phyloP scores from a whole-genome alignment of 2,113 vertebrate species.

The rabbit (Oryctolagus cuniculus) region DNA sequence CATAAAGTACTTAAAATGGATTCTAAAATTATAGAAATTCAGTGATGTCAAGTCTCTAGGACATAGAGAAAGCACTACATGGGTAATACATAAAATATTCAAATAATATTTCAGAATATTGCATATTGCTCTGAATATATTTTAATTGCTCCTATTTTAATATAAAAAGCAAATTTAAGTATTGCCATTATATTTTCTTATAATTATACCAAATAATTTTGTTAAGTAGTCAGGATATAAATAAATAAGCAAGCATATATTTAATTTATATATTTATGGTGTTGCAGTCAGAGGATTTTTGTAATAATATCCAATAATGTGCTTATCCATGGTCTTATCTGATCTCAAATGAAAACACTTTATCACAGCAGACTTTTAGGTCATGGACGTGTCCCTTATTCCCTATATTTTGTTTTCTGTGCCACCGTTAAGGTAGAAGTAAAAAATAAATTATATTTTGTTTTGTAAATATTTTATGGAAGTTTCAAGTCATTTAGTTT shows the following conservation, averaged over 20 bases:
- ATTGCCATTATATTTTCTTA: background rate
- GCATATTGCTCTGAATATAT: background rate
- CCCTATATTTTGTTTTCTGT: background rate
- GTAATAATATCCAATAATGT: background rate
- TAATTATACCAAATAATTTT: constrained; percentile 11
- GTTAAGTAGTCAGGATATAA: background rate
- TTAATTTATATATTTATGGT: constrained; percentile 19
- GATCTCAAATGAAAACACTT: constrained; percentile 17
- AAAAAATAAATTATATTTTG: background rate
- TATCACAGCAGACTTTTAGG: background rate
- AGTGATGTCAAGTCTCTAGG: background rate
- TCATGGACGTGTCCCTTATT: background rate
- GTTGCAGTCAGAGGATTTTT: background rate
- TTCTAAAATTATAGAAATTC: background rate
- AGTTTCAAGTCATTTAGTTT: background rate
- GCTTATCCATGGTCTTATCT: background rate
- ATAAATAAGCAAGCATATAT: background rate
- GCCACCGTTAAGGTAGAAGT: background rate
- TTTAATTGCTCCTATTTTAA: background rate
- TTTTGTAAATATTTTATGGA: background rate
- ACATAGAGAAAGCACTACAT: background rate
- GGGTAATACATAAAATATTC: background rate
- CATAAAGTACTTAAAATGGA: background rate
- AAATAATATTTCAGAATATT: constrained; percentile 24
- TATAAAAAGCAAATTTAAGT: background rate